phyloP scores from a whole-genome alignment of 2,888 invertebrate species.

The Adelognathus sp. region DNA sequence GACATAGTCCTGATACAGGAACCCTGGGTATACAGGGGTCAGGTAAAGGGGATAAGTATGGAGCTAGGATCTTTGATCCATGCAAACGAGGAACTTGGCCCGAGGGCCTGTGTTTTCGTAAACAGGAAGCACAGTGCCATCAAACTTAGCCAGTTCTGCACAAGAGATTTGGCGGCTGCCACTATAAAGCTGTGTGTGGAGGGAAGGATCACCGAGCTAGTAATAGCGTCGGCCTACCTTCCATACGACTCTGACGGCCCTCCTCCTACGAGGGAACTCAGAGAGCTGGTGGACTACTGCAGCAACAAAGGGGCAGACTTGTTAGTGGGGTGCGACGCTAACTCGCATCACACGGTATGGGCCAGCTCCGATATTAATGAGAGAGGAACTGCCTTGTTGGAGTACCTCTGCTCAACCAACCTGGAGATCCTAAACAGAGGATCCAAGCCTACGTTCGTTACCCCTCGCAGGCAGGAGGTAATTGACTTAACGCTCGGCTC shows the following conservation, averaged over 20 bases:
- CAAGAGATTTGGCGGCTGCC: slow-evolving; percentile 23
- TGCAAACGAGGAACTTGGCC: background rate
- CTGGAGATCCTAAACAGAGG: slow-evolving; percentile 22
- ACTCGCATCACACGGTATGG: slow-evolving; percentile 35
- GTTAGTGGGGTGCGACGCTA: slow-evolving; percentile 27
- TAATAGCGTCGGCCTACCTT: slow-evolving; percentile 15
- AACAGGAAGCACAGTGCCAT: background rate
- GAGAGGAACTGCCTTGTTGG: slow-evolving; percentile 26
- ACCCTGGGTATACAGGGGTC: slow-evolving; percentile 31
- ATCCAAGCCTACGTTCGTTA: slow-evolving; percentile 35
- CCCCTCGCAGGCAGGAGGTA: slow-evolving; percentile 16
- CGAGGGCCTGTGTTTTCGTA: slow-evolving; percentile 31
- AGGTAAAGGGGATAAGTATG: background rate
- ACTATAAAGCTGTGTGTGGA: background rate
- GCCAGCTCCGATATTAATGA: slow-evolving; percentile 18
- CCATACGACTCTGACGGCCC: background rate
- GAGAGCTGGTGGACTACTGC: slow-evolving; percentile 15
- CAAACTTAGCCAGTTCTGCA: slow-evolving; percentile 22
- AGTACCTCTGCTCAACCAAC: background rate
- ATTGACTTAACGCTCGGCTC: slow-evolving; percentile 23
- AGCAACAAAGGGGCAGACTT: background rate
- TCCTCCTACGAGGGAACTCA: background rate
- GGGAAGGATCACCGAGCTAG: background rate
- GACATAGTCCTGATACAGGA: slow-evolving; percentile 42
- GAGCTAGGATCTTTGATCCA: background rate